Evolutionary conservation across 2,888 invertebrate species (phyloP), one percentile per base, ranked within the genome.

Genomic region (Willowsia nigromaculata): DNA sequence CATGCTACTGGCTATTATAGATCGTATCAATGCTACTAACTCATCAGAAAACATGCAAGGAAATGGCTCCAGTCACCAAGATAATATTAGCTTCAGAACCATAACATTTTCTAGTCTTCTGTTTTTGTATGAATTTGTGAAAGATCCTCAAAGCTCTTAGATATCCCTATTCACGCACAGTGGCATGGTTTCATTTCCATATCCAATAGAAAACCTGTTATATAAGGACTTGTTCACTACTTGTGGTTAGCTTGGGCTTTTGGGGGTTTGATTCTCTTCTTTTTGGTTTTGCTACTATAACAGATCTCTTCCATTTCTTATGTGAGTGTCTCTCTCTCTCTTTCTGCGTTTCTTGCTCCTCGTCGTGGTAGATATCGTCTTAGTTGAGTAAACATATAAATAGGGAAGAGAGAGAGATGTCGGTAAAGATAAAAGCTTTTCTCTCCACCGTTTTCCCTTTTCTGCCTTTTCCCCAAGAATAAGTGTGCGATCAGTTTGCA

Each of bases 341-440:
- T 65, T 30, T 65, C 50, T 68, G 40, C 4, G 13, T 43, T 22
- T 37, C 56, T 80, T 47, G 27, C 78, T 37, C 33, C 15, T 11
- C 37, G n/a, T 71, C 3, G 56, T 62, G 37, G 22, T 15, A 62
- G 43, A 85, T 88, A 84, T 90, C 84, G 89, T 90, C 91, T 88
- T 91, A 86, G 90, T 62, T 85, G 85, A 76, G 91, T 91, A 92
- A 92, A 92, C 91, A 92, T 89, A 91, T 90, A 92, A 89, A 92
- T 86, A 91, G 90, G 87, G 83, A 56, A 27, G n/a, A n/a, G n/a
- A 80, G 80, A 91, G 86, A 82, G 81, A 84, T 88, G 83, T 89
- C 89, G 74, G 84, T 71, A 74, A 88, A 91, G 91, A 91, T 91
- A 92, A 91, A 92, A 91, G 91, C 91, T 91, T 92, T 90, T 85